Percentiles rank a stretch among this genome's conserved stretches.
Evolutionary conservation across 23 tunicate genomes (phyloP).

Genomic region (Corella eumyota): DNA sequence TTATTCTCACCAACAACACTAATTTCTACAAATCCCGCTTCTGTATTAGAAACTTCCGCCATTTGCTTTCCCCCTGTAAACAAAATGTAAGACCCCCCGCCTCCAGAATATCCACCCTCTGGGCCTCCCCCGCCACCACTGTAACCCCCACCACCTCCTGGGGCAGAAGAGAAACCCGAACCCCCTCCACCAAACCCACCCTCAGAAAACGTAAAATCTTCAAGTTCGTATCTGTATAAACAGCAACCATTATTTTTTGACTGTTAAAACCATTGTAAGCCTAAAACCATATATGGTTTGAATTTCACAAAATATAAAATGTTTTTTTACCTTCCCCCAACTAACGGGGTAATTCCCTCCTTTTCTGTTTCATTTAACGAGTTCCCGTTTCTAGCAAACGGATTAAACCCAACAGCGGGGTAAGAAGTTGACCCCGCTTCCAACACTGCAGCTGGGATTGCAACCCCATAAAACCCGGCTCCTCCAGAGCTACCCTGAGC

Average conservation of each 20-base stretch:
- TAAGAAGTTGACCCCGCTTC: constrained; percentile 15
- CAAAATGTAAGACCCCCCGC: constrained; percentile 80
- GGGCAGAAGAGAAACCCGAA: constrained; percentile 37
- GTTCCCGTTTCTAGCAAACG: constrained; percentile 14
- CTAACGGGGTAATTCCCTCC: constrained; percentile 12
- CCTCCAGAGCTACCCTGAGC: constrained; percentile 78
- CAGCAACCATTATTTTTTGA: background rate
- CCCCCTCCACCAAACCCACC: constrained; percentile 99
- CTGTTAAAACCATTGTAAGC: too few species aligned
- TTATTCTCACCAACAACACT: constrained; percentile 38
- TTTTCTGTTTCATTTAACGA: constrained; percentile 1
- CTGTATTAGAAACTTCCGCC: constrained; percentile 55
- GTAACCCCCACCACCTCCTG: constrained; percentile 98
- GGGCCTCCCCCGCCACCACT: constrained; percentile 97
- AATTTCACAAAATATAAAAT: background rate
- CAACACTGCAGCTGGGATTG: constrained; percentile 8
- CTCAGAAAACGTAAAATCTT: constrained; percentile 40
- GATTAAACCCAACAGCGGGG: constrained; percentile 56
- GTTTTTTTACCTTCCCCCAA: constrained; percentile 50
- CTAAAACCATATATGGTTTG: too few species aligned
- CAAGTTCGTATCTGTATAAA: constrained; percentile 6
- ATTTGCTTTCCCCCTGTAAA: constrained; percentile 64
- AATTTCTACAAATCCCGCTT: constrained; percentile 58
- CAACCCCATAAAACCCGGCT: constrained; percentile 68
- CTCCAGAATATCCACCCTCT: constrained; percentile 76